A percentile compares a stretch with the other conserved stretches of the same genome.
Evolutionary conservation across 2,113 vertebrate genomes (phyloP).

Genomic region (Pelvicachromis taeniatus): DNA sequence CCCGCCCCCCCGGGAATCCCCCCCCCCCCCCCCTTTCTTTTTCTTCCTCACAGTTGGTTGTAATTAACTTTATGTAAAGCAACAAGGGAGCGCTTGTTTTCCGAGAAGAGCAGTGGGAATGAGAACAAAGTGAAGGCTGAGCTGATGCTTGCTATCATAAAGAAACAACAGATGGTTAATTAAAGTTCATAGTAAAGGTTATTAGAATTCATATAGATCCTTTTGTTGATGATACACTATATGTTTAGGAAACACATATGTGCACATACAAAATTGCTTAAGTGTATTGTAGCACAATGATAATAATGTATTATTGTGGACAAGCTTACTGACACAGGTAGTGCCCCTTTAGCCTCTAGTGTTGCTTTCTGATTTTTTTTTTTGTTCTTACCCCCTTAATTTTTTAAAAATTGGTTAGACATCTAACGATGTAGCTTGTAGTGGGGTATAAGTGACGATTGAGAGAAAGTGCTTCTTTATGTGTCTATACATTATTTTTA

Average conservation of each 20-base stretch:
- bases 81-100: slow-evolving; percentile 46
- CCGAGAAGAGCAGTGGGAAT: neutral
- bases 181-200: neutral
- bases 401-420: neutral
- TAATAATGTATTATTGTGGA: neutral
- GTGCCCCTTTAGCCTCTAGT: neutral
- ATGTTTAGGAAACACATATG: neutral
- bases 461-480: neutral
- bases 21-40: slow-evolving; percentile 59
- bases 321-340: neutral
- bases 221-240: neutral
- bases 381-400: neutral
- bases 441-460: neutral
- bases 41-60: slow-evolving; percentile 33
- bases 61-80: slow-evolving; percentile 51
- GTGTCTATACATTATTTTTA: neutral
- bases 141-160: slow-evolving; percentile 19
- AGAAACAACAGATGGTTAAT: neutral
- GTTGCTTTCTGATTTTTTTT: neutral
- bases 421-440: neutral
- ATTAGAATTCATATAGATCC: neutral
- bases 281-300: neutral
- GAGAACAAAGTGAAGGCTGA: neutral
- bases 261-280: neutral
- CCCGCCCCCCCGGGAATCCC: too few species aligned